Base-by-base conservation (phyloP, 2,888 invertebrate species). In the Eustalomyia histrio region DNA sequence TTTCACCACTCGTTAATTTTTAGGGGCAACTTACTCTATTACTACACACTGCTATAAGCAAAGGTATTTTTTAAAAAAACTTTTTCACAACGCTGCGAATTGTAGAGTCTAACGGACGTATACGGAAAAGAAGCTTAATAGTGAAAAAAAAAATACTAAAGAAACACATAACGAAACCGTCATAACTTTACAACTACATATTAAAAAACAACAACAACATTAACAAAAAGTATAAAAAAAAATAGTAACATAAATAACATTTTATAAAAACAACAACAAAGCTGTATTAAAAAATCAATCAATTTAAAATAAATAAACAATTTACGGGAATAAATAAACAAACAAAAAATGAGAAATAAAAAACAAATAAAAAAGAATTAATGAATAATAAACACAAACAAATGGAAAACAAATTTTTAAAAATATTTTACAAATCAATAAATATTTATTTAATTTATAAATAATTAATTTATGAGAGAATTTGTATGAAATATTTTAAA, bases 21-120 rank as follows among this genome's bases (percentile, higher is more conserved):
- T 72, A 79, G 72, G 78, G 73, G 55, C 67, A 65, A 18, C 43
- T 50, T 47, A 33, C 21, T 29, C 17, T 16, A 53, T 17, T 53
- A 10, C 55, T 24, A 29, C 14, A 24, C 55, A 7, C 7, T 47
- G 16, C 57, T 29, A n/a, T 16, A 29, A 58, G 1, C 33, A 18
- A 57, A 67, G 67, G 67, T 57, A 67, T 67, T 55, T 39, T 18
- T 18, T 14, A 61, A 17, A 61, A 17, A 74, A 83, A 84, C 82
- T 85, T 86, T 29, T 86, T 86, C 86, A 87, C 86, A 86, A 85
- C 84, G 86, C 85, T 85, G 85, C 85, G 85, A 84, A 85, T 85
- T 84, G 86, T 86, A 85, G 84, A 85, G 84, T 83, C 84, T 84
- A 83, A 85, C 84, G 85, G 86, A 85, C 84, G 85, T 84, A 84